These are phyloP conservation scores for Tetanocera ferruginea DNA, from an alignment of 2,888 invertebrate genomes.

Conservation along the genomic window DNA sequence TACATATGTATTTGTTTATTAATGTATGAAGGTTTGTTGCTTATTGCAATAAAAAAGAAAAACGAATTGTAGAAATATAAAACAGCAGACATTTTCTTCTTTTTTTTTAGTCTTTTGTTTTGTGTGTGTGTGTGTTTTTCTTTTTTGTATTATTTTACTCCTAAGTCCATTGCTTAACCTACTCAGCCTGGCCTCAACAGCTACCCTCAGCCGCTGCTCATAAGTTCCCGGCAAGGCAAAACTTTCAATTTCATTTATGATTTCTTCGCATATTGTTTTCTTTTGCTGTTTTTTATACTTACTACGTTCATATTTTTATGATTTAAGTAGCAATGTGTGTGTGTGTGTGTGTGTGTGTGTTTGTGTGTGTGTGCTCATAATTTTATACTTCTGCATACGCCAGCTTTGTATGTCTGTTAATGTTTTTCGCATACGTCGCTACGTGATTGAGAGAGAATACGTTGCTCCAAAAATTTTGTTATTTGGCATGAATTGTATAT, in stretches of 20 bases:
- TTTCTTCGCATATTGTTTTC: neutral
- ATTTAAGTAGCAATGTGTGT: constrained; percentile 1
- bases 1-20: too few species aligned
- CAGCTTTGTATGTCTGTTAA: neutral
- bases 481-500: neutral
- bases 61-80: constrained; percentile 4
- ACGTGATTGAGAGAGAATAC: constrained; percentile 25
- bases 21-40: too few species aligned
- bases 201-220: too few species aligned
- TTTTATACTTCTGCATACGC: constrained; percentile 2
- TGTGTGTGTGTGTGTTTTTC: too few species aligned
- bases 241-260: constrained; percentile 21
- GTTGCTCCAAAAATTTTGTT: neutral
- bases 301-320: constrained; percentile 17
- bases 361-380: neutral
- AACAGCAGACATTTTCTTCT: neutral
- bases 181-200: too few species aligned
- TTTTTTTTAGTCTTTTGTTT: too few species aligned
- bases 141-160: neutral
- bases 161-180: neutral
- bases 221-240: neutral
- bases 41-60: neutral
- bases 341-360: neutral
- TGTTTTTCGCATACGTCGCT: neutral
- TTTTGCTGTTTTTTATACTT: neutral